Evolutionary conservation across 2,113 vertebrate species (phyloP).

Genomic region (Apodemus sylvaticus): DNA sequence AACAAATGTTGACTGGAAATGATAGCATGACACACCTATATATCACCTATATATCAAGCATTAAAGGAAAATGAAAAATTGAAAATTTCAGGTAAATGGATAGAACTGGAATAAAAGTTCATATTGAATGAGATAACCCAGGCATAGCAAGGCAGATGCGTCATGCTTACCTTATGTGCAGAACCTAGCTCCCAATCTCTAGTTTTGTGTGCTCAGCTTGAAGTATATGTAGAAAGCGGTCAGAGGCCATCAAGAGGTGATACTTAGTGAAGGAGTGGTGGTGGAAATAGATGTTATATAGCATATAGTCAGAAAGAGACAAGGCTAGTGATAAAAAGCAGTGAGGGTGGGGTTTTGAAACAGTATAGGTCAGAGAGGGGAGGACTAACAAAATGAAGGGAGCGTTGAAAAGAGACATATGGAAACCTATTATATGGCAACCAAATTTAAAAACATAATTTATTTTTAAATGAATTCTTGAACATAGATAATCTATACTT

Average conservation of each 20-base stretch:
- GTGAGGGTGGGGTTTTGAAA: not conserved
- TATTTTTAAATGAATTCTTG: not conserved
- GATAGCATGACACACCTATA: not conserved
- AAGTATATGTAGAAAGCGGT: not conserved
- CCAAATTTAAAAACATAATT: not conserved
- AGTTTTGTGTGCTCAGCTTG: not conserved
- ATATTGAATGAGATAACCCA: not conserved
- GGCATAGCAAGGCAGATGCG: not conserved
- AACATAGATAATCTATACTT: not conserved
- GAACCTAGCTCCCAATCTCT: not conserved
- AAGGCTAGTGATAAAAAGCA: not conserved
- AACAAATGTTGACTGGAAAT: not conserved
- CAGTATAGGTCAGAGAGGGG: not conserved
- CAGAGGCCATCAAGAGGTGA: not conserved
- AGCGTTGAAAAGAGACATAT: not conserved
- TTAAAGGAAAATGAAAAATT: not conserved
- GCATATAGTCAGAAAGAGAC: not conserved
- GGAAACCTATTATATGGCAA: not conserved
- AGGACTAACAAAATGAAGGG: not conserved
- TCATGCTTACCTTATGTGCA: not conserved
- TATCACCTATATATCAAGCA: not conserved
- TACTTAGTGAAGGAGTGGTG: not conserved
- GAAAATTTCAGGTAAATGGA: not conserved
- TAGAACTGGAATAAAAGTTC: not conserved
- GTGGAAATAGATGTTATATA: not conserved